Evolutionary conservation across 1,140 invertebrate genomes (phyloP).

Genomic region (Muscidifurax raptorellus): DNA sequence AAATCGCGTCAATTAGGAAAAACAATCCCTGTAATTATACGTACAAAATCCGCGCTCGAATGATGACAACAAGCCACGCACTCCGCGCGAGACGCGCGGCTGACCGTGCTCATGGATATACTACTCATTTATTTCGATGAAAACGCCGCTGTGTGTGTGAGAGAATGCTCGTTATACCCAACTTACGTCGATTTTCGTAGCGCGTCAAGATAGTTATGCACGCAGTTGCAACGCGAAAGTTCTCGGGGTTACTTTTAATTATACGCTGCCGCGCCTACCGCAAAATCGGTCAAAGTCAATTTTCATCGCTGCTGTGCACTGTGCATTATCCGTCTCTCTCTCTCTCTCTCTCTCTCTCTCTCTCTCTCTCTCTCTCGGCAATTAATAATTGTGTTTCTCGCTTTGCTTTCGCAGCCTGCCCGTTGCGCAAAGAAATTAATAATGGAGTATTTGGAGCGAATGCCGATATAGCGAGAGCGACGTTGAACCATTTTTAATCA

Average conservation of each 20-base stretch:
- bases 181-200: conserved; percentile 11
- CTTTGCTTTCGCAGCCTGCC: not conserved
- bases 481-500: not conserved
- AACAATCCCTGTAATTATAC: conserved; percentile 9
- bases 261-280: not conserved
- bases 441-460: not conserved
- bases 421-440: not conserved
- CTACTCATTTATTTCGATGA: conserved; percentile 27
- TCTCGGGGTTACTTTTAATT: conserved; percentile 39
- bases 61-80: not conserved
- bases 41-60: not conserved
- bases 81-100: not conserved
- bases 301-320: conserved; percentile 29
- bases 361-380: not conserved
- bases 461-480: not conserved
- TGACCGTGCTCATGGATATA: conserved; percentile 9
- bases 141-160: not conserved
- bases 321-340: not conserved
- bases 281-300: conserved; percentile 30
- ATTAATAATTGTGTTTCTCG: conserved; percentile 6
- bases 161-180: not conserved
- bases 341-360: not conserved
- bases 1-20: not conserved
- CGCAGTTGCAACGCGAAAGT: not conserved
- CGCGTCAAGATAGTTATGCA: conserved; percentile 1